Base-by-base conservation (phyloP, 2,888 invertebrate genomes). In the Hyposoter didymator region DNA sequence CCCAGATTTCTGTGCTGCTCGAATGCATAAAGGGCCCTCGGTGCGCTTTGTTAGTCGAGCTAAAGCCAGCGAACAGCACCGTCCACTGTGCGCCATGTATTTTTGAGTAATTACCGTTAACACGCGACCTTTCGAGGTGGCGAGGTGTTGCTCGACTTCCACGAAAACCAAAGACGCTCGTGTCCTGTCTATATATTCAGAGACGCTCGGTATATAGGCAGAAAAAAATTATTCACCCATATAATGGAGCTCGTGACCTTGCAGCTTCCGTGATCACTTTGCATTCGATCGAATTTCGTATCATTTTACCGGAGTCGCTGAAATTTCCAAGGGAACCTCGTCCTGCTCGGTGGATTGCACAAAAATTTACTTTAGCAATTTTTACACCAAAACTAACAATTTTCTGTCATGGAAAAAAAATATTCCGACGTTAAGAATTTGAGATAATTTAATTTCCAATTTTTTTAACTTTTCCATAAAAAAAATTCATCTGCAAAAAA, bases 91-190 rank as follows among this genome's bases (percentile, higher is more conserved):
- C n/a, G n/a, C n/a, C n/a, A 85, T 86, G 88, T 88, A 90, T 92
- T 93, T 93, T 92, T 92, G 90, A 91, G 91, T 93, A 93, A 93
- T 93, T 93, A 92, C 92, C 90, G 88, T 89, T 92, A 92, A 91
- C 93, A 93, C 92, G 92, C 93, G 92, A 93, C 91, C 92, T 88
- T 49, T 43, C 64, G 19, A 45, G 69, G 74, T 45, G 72, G 43
- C 84, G 91, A 92, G 91, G 92, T 92, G 92, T 92, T 92, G 90
- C 89, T 88, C 66, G 73, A 78, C 49, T 73, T 64, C 35, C 22
- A 39, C 74, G 43, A 76, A 80, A 76, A 39, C 70, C 80, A 70
- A 59, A 80, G 80, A 35, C 35, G 39, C 22, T 49, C 39, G 32
- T 49, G 35, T 55, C 32, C 12, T 35, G 14, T 19, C 1, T 47